Conservation (phyloP, 2,113 vertebrate species). For the Epinephelus lanceolatus region DNA sequence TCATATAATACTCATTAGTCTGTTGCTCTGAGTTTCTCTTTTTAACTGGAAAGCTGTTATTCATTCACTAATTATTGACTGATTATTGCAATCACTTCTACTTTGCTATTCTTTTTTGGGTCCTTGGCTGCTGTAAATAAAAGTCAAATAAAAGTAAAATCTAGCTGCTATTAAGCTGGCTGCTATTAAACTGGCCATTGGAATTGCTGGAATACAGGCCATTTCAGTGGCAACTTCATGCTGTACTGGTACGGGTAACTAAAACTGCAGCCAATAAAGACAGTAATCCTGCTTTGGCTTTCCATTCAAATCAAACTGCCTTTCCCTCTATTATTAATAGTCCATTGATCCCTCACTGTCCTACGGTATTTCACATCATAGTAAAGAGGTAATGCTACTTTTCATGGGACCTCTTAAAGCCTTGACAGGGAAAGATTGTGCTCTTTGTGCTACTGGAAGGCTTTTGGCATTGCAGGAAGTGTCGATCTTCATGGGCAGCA, state of each 20-base stretch:
- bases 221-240: background rate
- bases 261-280: background rate
- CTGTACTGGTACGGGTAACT: background rate
- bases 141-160: background rate
- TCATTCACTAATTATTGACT: background rate
- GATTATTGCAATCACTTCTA: background rate
- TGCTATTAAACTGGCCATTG: background rate
- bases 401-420: constrained; percentile 12
- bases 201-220: background rate
- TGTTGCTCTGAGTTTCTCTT: too few species aligned
- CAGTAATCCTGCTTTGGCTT: background rate
- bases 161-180: too few species aligned
- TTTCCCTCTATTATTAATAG: constrained; percentile 5
- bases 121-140: background rate
- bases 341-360: constrained; percentile 11
- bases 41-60: background rate
- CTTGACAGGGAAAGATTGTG: background rate
- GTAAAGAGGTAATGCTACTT: constrained; percentile 14
- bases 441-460: background rate
- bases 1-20: background rate
- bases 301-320: constrained; percentile 1
- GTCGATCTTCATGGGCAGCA: background rate
- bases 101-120: background rate
- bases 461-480: background rate
- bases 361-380: constrained; percentile 3